Conservation (phyloP, 2,888 invertebrate genomes). For the Liodrosophila aerea region DNA sequence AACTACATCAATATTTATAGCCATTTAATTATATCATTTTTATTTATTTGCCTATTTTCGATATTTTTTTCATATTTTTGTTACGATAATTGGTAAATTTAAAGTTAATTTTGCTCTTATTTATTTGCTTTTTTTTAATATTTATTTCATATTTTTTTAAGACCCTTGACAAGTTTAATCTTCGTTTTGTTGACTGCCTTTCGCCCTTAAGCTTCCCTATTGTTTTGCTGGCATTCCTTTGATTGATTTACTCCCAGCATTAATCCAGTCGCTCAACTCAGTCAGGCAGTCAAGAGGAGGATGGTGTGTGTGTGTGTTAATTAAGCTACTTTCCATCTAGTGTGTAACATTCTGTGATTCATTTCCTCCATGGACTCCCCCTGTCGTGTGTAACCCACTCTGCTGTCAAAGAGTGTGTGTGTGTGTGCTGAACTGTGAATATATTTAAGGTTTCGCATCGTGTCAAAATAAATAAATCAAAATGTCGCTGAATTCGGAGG, state of each 20-base stretch:
- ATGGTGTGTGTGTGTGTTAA: slow-evolving; percentile 24
- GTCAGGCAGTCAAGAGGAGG: neutral
- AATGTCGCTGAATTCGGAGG: slow-evolving; percentile 59
- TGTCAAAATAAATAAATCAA: slow-evolving; percentile 71
- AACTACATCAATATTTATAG: too few relatives aligned
- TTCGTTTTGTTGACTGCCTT: too few relatives aligned
- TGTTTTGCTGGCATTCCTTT: slow-evolving; percentile 2
- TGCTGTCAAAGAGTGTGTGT: slow-evolving; percentile 3
- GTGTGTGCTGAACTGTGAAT: slow-evolving; percentile 27
- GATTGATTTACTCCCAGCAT: slow-evolving; percentile 30
- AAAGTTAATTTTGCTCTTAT: too few relatives aligned
- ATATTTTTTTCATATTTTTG: too few relatives aligned
- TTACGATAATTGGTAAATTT: too few relatives aligned
- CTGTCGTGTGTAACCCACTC: neutral
- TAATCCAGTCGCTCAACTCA: slow-evolving; percentile 1
- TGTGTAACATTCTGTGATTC: slow-evolving; percentile 21
- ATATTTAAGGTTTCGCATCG: slow-evolving; percentile 44
- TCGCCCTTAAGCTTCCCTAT: too few relatives aligned
- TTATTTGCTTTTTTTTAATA: too few relatives aligned
- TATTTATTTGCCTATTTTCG: too few relatives aligned
- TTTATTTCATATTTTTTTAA: too few relatives aligned
- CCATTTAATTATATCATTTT: too few relatives aligned
- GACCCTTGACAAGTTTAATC: too few relatives aligned
- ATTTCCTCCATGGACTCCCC: slow-evolving; percentile 1
- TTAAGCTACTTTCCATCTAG: slow-evolving; percentile 28